A percentile compares a stretch with the other conserved stretches of the same genome.
These are phyloP conservation scores for Hylaeus anthracinus DNA, from an alignment of 1,140 invertebrate genomes.

Conservation along the genomic window DNA sequence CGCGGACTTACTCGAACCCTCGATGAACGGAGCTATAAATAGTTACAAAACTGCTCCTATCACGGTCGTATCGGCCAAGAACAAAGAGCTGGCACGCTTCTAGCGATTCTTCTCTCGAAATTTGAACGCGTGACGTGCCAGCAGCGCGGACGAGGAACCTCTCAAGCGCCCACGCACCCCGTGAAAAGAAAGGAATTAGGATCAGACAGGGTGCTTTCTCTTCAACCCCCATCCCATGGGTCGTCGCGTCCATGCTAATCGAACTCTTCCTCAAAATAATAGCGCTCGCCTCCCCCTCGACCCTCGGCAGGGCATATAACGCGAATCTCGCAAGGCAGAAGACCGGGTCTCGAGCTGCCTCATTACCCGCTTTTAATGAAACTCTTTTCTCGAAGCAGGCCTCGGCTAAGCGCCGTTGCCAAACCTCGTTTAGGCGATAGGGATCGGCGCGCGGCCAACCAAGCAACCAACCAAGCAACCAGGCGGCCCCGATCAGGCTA, in stretches of 20 bases:
- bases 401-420: constrained; percentile 76
- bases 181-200: constrained; percentile 37
- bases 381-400: constrained; percentile 76
- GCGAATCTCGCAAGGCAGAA: constrained; percentile 58
- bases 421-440: constrained; percentile 80
- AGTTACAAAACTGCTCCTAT: too few species aligned
- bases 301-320: constrained; percentile 36
- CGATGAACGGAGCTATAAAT: too few species aligned
- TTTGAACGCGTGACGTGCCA: neutral
- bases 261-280: constrained; percentile 67
- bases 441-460: constrained; percentile 72
- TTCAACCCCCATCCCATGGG: constrained; percentile 40
- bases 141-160: neutral
- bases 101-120: neutral
- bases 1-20: too few species aligned
- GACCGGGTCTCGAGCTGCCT: constrained; percentile 64
- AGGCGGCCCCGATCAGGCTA: constrained; percentile 35
- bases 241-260: constrained; percentile 62
- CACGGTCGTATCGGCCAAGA: too few species aligned
- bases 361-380: constrained; percentile 78
- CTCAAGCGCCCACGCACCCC: neutral
- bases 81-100: too few species aligned
- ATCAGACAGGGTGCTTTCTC: constrained; percentile 27
- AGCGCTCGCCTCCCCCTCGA: constrained; percentile 26
- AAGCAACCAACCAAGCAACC: constrained; percentile 44